Conservation (phyloP, 2,113 vertebrate species). For the Zosterops hypoxanthus region DNA sequence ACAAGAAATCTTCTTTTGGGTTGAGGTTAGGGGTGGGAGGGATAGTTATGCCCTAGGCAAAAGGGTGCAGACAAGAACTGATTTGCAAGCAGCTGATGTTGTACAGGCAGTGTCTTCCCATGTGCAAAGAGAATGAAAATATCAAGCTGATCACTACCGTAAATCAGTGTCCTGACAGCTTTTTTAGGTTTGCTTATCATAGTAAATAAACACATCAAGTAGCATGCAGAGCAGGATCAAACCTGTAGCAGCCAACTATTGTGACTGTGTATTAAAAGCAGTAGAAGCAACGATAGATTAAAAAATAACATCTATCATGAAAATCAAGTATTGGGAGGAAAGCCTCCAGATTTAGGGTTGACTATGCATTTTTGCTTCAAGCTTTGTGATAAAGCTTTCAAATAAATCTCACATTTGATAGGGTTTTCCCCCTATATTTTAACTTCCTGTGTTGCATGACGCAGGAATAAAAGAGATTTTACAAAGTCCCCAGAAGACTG, state of each 20-base stretch:
- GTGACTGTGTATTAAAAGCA: neutral
- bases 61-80: neutral
- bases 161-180: neutral
- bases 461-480: neutral
- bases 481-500: neutral
- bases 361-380: neutral
- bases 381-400: neutral
- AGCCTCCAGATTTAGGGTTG: neutral
- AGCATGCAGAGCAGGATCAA: neutral
- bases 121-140: neutral
- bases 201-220: neutral
- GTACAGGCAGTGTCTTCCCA: neutral
- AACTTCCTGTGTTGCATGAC: neutral
- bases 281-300: neutral
- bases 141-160: neutral
- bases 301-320: neutral
- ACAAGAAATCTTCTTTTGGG: neutral
- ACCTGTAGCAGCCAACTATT: neutral
- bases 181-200: neutral
- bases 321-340: neutral
- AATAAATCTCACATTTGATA: neutral
- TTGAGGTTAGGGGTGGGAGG: neutral
- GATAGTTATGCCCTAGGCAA: neutral
- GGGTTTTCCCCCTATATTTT: neutral
- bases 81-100: neutral